These are phyloP conservation scores for Myiagra hebetior DNA, from an alignment of 2,113 vertebrate genomes.

Conservation along the genomic window DNA sequence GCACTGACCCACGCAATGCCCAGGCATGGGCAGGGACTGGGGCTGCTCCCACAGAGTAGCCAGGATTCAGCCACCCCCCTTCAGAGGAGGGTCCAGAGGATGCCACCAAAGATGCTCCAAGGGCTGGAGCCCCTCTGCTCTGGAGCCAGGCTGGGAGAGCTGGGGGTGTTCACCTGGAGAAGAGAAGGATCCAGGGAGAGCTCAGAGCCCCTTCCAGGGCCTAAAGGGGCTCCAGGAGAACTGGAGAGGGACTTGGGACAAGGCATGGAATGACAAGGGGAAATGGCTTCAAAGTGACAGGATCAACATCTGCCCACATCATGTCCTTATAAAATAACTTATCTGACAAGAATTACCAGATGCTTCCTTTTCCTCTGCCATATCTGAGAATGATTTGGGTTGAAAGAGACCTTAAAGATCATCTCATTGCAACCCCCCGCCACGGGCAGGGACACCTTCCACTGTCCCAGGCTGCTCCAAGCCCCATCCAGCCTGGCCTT, in stretches of 20 bases:
- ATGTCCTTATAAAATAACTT: background rate
- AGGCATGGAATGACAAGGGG: background rate
- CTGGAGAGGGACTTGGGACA: background rate
- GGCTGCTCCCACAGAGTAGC: background rate
- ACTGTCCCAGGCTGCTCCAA: accelerated
- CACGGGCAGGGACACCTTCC: background rate
- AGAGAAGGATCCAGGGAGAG: background rate
- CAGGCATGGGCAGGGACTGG: background rate
- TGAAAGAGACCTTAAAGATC: background rate
- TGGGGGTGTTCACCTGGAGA: background rate
- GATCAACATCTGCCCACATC: background rate
- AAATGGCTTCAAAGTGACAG: background rate
- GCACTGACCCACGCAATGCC: background rate
- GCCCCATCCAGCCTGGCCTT: accelerated
- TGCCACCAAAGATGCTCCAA: accelerated
- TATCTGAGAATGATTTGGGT: background rate
- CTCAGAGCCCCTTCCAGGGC: background rate
- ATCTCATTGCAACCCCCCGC: background rate
- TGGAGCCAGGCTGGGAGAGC: background rate
- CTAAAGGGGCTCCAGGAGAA: background rate
- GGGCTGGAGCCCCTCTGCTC: background rate
- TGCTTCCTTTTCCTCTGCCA: background rate
- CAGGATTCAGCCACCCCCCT: background rate
- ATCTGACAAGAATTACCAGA: background rate
- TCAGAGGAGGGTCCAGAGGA: background rate